These are phyloP conservation scores for Acrocephalus scirpaceus DNA, from an alignment of 2,797 vertebrate genomes.

Conservation along the genomic window DNA sequence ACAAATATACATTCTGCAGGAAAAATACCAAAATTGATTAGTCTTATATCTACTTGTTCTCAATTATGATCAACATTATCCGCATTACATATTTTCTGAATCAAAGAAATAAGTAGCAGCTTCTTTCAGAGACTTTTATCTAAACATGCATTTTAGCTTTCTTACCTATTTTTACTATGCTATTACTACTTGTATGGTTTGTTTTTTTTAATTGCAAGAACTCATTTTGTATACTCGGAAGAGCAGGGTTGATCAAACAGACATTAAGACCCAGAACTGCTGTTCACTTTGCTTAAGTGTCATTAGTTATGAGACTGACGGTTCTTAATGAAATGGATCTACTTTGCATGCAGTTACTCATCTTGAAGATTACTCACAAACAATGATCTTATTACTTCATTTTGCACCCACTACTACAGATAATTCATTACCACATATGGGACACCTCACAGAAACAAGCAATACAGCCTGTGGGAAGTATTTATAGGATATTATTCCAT, in stretches of 20 bases:
- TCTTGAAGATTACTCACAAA: neutral
- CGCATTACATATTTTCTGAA: neutral
- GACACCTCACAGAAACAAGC: neutral
- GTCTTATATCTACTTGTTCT: neutral
- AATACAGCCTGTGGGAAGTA: neutral
- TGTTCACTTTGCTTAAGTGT: neutral
- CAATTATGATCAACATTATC: neutral
- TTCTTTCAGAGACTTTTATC: neutral
- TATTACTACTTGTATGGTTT: neutral
- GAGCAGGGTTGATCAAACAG: neutral
- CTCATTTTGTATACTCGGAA: neutral
- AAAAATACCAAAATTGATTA: neutral
- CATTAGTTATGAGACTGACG: neutral
- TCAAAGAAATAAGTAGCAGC: neutral
- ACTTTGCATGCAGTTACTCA: neutral
- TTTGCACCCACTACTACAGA: neutral
- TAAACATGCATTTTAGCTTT: neutral
- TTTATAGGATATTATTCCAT: neutral
- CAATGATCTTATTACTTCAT: neutral
- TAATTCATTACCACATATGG: neutral
- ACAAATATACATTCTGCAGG: neutral
- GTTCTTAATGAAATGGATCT: constrained; percentile 5
- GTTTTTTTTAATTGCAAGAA: neutral
- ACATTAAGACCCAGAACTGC: neutral
- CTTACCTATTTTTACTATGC: neutral